Evolutionary conservation across 2,888 invertebrate genomes (phyloP), one percentile per base, ranked within the genome.

Genomic region (Ectemnius lituratus): DNA sequence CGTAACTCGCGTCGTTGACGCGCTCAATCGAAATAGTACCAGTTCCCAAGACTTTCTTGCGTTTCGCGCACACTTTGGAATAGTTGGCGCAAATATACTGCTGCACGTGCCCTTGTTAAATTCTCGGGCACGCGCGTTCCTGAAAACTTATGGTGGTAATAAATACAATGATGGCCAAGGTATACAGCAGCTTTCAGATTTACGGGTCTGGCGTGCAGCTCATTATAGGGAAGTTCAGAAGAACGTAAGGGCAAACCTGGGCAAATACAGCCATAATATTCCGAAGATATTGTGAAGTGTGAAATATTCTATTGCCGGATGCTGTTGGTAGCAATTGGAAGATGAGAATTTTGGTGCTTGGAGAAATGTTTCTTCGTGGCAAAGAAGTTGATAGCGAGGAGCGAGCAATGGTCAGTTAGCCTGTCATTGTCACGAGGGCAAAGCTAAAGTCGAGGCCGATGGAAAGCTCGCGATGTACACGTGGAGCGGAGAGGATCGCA

Each of bases 11-110:
- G 76, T 73, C 70, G 49, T 28, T 57, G 49, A 56, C 61, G 60
- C 60, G 67, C 59, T 60, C 66, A 66, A 75, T 68, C 68, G 58
- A 59, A 16, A 46, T 37, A 65, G 68, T 56, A 47, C 62, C 16
- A 65, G 61, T 63, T 67, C 46, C 20, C 27, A 60, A 6, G 28
- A 14, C 57, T 57, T 64, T 66, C 67, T 64, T 49, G 63, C 37
- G 37, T 37, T 64, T 61, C 59, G 13, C 60, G 20, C 47, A 67
- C 27, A 13, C 46, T 59, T 37, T 56, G 59, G 49, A 70, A 70
- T 66, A 57, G 46, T 18, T 37, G 28, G 16, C 37, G 46, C 14
- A 37, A 47, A 59, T 56, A 46, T 16, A 16, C 11, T 62, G 28
- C 45, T 57, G 52, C 58, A 49, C 16, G 46, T 18, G 37, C 59